Evolutionary conservation across 2,797 vertebrate genomes (phyloP).

Genomic region (Phylloscopus collybita): DNA sequence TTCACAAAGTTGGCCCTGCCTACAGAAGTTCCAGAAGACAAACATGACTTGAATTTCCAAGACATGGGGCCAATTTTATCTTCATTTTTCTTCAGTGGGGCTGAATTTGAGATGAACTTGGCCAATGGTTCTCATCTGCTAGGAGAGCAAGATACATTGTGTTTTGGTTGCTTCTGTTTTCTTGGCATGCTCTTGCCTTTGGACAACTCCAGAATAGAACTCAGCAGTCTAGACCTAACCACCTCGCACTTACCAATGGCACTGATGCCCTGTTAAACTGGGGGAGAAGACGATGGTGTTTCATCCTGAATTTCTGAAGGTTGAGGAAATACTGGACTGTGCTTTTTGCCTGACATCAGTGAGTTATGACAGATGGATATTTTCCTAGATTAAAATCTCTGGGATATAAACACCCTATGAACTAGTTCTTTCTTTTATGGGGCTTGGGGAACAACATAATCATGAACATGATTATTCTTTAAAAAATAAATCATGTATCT

Average conservation of each 20-base stretch:
- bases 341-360: neutral
- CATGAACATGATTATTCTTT: neutral
- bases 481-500: neutral
- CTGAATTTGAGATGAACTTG: neutral
- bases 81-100: neutral
- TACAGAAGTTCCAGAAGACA: neutral
- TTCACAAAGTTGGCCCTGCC: neutral
- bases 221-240: neutral
- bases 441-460: neutral
- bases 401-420: neutral
- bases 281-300: neutral
- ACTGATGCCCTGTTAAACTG: neutral
- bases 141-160: neutral
- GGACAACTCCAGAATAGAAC: neutral
- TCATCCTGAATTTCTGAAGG: neutral
- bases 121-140: neutral
- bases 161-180: neutral
- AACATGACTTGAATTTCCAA: neutral
- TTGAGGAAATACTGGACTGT: neutral
- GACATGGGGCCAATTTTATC: neutral
- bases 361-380: neutral
- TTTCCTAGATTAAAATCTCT: neutral
- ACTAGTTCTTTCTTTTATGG: neutral
- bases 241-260: neutral
- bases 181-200: neutral